These are phyloP conservation scores for Lepus oiostolus DNA, from an alignment of 2,797 vertebrate genomes.

Conservation along the genomic window DNA sequence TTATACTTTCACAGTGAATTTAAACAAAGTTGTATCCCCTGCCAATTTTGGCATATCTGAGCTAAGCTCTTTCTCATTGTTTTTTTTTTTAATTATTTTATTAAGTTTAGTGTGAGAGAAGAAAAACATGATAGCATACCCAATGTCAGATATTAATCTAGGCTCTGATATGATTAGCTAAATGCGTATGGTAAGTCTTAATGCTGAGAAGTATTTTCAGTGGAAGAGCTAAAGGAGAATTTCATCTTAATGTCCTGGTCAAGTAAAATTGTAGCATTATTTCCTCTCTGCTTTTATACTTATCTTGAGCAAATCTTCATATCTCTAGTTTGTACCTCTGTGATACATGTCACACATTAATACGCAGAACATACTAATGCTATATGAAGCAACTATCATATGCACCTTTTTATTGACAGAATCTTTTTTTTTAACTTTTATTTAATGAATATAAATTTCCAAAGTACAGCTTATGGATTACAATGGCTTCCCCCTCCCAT, in stretches of 20 bases:
- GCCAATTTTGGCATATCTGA: background rate
- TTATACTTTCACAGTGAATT: background rate
- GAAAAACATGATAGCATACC: background rate
- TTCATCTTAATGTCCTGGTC: background rate
- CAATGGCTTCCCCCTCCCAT: no score
- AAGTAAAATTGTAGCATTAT: background rate
- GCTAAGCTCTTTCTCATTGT: background rate
- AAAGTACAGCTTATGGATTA: no score
- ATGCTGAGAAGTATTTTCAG: background rate
- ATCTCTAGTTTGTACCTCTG: background rate
- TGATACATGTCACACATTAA: background rate
- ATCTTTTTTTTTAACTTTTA: no score
- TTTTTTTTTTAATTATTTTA: constrained; percentile 11
- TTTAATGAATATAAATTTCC: no score
- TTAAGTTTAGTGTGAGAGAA: background rate
- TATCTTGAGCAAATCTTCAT: constrained; percentile 4
- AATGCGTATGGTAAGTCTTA: background rate
- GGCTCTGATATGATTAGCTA: background rate
- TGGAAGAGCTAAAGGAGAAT: constrained; percentile 12
- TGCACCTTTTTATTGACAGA: background rate
- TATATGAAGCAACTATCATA: background rate
- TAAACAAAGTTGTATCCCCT: background rate
- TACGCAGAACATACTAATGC: background rate
- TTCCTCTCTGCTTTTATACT: background rate
- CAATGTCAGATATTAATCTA: background rate